phyloP scores from a whole-genome alignment of 1,140 invertebrate species.

The Calephelis nemesis region DNA sequence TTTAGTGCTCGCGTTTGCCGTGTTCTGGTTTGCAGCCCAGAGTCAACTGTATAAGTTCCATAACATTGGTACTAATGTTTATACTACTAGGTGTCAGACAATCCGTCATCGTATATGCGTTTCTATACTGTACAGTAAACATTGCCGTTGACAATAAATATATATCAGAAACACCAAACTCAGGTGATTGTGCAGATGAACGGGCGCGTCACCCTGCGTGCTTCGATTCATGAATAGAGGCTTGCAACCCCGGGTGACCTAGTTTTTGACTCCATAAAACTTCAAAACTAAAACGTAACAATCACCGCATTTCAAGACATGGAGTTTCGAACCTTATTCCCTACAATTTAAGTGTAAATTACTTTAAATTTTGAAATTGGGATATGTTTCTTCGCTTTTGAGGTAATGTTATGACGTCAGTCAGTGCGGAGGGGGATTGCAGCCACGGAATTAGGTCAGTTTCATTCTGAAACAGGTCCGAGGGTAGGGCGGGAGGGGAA shows the following conservation, averaged over 20 bases:
- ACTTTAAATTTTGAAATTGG: constrained; percentile 31
- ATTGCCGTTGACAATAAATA: not conserved
- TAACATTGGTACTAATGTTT: no score
- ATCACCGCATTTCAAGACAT: constrained; percentile 21
- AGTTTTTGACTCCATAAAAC: constrained; percentile 65
- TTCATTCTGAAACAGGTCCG: constrained; percentile 76
- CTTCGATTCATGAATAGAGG: constrained; percentile 76
- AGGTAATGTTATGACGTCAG: constrained; percentile 65
- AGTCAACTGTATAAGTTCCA: no score
- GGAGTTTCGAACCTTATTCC: constrained; percentile 30
- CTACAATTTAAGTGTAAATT: not conserved
- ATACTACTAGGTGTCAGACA: no score
- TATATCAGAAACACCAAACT: not conserved
- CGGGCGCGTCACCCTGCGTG: constrained; percentile 54
- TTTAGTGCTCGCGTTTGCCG: no score
- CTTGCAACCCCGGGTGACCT: constrained; percentile 75
- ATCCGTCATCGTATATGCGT: no score
- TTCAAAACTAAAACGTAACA: constrained; percentile 39
- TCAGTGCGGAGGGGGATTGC: constrained; percentile 63
- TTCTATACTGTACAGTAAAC: no score
- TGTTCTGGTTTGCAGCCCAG: no score
- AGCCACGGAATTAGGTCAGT: constrained; percentile 72
- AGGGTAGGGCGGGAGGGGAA: constrained; percentile 31
- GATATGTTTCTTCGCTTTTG: constrained; percentile 44
- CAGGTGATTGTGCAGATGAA: constrained; percentile 58